Evolutionary conservation across 2,888 invertebrate genomes (phyloP).

Genomic region (Drosophila setosimentum): DNA sequence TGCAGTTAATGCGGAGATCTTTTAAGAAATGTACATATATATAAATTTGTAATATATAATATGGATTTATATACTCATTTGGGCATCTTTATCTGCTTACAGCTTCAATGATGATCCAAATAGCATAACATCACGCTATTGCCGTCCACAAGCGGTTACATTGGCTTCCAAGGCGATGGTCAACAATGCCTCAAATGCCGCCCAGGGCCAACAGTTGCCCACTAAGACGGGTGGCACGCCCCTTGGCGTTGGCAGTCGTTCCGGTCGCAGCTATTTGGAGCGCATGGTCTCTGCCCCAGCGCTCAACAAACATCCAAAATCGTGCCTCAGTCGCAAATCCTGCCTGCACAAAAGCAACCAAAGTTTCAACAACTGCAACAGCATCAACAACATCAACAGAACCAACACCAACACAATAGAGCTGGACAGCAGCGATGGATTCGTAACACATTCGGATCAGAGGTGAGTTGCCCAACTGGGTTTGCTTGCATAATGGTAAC

Average conservation of each 20-base stretch:
- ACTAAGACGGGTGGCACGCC: constrained; percentile 64
- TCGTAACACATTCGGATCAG: constrained; percentile 49
- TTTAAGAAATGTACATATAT: constrained; percentile 20
- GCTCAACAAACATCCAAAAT: constrained; percentile 85
- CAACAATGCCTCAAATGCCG: constrained; percentile 77
- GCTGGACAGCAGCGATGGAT: constrained; percentile 21
- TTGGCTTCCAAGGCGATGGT: constrained; percentile 84
- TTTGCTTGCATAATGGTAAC: constrained; percentile 55
- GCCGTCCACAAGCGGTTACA: constrained; percentile 84
- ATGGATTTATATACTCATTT: constrained; percentile 4
- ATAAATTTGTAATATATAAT: constrained; percentile 3
- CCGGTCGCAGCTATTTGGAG: constrained; percentile 74
- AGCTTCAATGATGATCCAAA: constrained; percentile 84
- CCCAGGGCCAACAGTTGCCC: constrained; percentile 62
- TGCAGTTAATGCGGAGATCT: constrained; percentile 54
- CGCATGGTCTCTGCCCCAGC: constrained; percentile 81
- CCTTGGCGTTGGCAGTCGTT: constrained; percentile 75
- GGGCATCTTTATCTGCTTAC: constrained; percentile 44
- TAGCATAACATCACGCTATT: constrained; percentile 79
- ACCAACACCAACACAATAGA: constrained; percentile 32
- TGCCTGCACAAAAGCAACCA: constrained; percentile 73
- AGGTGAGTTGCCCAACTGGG: constrained; percentile 57
- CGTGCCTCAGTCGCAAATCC: constrained; percentile 86
- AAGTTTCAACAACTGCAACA: constrained; percentile 24
- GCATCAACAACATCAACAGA: constrained; percentile 31